Conservation (phyloP, 1,140 invertebrate species). For the Laupala kohalensis region DNA sequence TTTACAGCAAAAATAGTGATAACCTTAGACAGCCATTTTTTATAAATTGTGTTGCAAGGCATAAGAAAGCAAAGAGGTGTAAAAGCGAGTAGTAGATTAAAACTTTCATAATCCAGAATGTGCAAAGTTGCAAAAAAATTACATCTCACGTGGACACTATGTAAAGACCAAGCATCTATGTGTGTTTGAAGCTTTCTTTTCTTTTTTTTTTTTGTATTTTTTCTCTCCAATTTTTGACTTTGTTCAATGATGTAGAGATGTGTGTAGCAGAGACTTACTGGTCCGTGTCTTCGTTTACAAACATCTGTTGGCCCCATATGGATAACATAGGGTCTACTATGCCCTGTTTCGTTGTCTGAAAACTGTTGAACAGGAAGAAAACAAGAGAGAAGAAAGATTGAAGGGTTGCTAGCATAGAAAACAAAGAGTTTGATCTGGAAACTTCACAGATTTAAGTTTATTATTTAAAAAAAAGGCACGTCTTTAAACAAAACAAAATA, state of each 20-base stretch:
- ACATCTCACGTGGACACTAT: neutral
- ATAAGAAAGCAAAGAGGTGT: too few species aligned
- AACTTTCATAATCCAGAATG: neutral
- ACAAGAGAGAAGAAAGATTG: conserved; percentile 16
- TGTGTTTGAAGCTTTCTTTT: neutral
- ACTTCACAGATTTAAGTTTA: neutral
- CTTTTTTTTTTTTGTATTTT: neutral
- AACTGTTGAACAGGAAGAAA: conserved; percentile 44
- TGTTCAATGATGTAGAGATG: neutral
- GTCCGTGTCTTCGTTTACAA: conserved; percentile 89
- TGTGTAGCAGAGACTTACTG: conserved; percentile 56
- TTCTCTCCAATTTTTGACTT: neutral
- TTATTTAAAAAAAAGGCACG: neutral
- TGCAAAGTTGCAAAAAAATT: neutral
- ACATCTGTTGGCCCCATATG: conserved; percentile 93
- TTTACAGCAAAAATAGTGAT: neutral
- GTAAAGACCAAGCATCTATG: neutral
- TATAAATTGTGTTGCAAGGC: too few species aligned
- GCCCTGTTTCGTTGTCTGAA: conserved; percentile 88
- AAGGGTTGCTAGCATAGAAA: conserved; percentile 9
- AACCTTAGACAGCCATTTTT: too few species aligned
- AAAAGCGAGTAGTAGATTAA: neutral
- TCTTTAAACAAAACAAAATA: neutral
- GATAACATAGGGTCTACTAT: conserved; percentile 93
- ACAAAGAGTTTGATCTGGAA: neutral